Evolutionary conservation across 2,888 invertebrate species (phyloP), one percentile per base, ranked within the genome.

Genomic region (Limenitis camilla): DNA sequence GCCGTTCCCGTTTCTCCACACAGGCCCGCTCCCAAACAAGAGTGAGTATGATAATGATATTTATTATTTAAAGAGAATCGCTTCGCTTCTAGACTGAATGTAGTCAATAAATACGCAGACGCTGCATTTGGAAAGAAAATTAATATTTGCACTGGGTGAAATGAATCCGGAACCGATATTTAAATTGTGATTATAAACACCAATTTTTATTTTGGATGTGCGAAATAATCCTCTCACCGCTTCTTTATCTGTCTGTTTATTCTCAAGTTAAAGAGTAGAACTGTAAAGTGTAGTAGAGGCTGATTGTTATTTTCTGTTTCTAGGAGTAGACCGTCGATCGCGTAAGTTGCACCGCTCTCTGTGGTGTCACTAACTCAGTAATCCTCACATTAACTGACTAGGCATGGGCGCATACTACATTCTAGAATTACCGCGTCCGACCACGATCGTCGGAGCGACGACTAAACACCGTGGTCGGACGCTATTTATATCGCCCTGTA

Each of bases 1-100:
- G 87, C 74, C 63, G 73, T 66, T 71, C 63, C 64, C 67, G 72
- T 71, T 62, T 72, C 76, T 69, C 78, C 77, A 63, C 82, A 88
- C 89, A 90, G 91, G 81, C 90, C 90, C 82, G 90, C 91, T 85
- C 90, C 89, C 82, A 91, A 89, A 88, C 90, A 81, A 86, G 91
- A 91, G 91, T 91, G 89, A 91, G 91, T 91, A 78, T 56, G 59
- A 65, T 56, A 61, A 62, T 60, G 42, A 55, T 67, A 58, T 51
- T 57, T 60, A 45, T 60, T 61, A 65, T 61, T 61, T 64, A 64
- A 63, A 58, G 61, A 59, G 62, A 50, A 59, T 52, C 61, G 85
- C 85, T 83, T 85, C 63, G 84, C 85, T 84, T 85, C 62, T 70
- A 75, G 77, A 69, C 68, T 67, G 68, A 63, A 68, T 66, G 71